Base-by-base conservation (phyloP, 2,113 vertebrate genomes). In the Hydrolagus affinis region DNA sequence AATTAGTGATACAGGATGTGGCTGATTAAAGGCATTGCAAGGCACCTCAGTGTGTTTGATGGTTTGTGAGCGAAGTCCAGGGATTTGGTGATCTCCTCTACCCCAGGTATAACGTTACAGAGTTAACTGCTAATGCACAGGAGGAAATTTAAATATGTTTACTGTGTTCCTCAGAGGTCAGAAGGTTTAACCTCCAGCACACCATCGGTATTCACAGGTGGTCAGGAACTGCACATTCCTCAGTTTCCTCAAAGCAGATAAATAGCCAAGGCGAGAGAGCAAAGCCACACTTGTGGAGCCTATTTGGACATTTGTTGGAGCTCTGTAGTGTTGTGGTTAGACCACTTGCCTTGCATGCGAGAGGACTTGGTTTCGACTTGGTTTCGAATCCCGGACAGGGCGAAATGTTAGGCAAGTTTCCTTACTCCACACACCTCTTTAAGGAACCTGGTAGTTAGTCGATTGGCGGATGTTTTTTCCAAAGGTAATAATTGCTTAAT, bases 121-220 rank as follows among this genome's bases (percentile, higher is more conserved):
- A 59, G 78, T 83, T 83, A 64, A 83, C 78, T 83, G 78, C 62
- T 83, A 68, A 83, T 83, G 78, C 78, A 68, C 11, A 66, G 78
- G 30, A 11, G 62, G 17, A 30, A 83, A 83, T 83, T 60, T 66
- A 83, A 83, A 68, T 66, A 83, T 83, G 78, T 62, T 62, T 66
- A 83, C 66, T 62, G 66, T 23, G 64, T 83, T 66, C 78, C 64
- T 83, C 78, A 8, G 25, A 68, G 78, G 78, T 66, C 23, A 83
- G 15, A 11, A 44, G 44, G 28, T 83, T 83, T 83, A 83, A 83
- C 78, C 62, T 66, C 25, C 14, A 15, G 60, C 25, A 25, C 14
- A 2, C 59, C 59, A 21, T 28, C 60, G 66, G 78, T 17, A 6
- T 59, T 23, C 57, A 62, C 76, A 78, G 23, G 76, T 83, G 62